Base-by-base conservation (phyloP, 2,113 vertebrate genomes). In the Mesitornis unicolor region DNA sequence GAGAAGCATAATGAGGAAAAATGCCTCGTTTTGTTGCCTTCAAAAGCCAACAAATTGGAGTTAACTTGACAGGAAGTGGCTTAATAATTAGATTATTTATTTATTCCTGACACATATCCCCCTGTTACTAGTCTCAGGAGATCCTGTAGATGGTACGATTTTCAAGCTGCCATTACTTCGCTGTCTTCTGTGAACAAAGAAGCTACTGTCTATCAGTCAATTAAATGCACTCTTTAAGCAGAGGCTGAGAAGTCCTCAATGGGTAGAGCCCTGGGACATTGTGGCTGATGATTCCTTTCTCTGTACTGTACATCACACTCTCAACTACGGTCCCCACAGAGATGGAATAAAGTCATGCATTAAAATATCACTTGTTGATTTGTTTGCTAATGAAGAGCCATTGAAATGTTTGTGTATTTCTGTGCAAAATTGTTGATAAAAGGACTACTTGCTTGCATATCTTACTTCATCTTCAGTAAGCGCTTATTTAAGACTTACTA, bases 41-140 rank as follows among this genome's bases (percentile, higher is more conserved):
- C 99, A 99, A 98, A 99, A 99, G 98, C 98, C 98, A 98, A 98
- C 98, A 98, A 98, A 98, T 98, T 98, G 98, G 98, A 98, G 97
- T 99, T 99, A 99, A 99, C 98, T 98, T 99, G 98, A 99, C 98
- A 99, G 98, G 98, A 99, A 98, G 98, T 99, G 98, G 98, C 98
- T 99, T 98, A 99, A 99, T 99, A 99, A 98, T 99, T 99, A 99
- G 98, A 99, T 99, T 99, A 99, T 99, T 99, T 99, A 99, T 99
- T 99, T 99, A 99, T 99, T 98, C 99, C 98, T 98, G 98, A 99
- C 99, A 99, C 98, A 98, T 98, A 98, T 99, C 98, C 98, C 99
- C 98, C 98, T 98, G 98, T 98, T 98, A 98, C 98, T 98, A 96
- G 98, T 99, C 98, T 98, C 98, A 89, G 97, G 98, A 98, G 98